These are phyloP conservation scores for Folsomia manolachei DNA, from an alignment of 2,888 invertebrate genomes.

Conservation along the genomic window DNA sequence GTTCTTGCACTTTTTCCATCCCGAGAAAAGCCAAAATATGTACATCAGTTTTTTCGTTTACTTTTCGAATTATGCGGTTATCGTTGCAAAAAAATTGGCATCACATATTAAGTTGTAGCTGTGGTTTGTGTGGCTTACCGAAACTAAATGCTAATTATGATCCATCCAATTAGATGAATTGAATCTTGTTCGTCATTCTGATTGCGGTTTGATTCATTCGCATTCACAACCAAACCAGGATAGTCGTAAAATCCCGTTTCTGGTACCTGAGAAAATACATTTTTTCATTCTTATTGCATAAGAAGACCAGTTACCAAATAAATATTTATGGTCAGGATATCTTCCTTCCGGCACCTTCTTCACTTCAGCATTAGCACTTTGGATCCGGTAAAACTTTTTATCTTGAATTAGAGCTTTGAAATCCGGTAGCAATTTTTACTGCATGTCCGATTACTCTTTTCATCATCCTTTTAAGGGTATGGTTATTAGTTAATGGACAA, in stretches of 20 bases:
- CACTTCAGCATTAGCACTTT: too few species aligned
- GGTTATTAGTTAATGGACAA: not conserved
- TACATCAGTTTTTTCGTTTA: too few species aligned
- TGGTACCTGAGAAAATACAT: not conserved
- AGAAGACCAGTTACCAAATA: too few species aligned
- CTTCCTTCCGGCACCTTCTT: not conserved
- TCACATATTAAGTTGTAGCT: not conserved
- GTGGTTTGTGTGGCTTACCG: not conserved
- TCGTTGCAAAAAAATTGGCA: not conserved
- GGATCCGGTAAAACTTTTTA: not conserved
- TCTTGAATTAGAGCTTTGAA: not conserved
- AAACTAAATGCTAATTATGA: not conserved
- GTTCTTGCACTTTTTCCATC: too few species aligned
- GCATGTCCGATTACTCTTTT: not conserved
- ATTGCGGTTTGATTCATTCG: not conserved
- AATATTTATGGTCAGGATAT: too few species aligned
- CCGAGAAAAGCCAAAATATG: too few species aligned
- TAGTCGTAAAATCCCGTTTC: not conserved
- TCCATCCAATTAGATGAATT: too few species aligned
- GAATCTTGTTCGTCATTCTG: not conserved
- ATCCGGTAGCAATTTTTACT: not conserved
- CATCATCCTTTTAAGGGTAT: not conserved
- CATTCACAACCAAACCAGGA: not conserved
- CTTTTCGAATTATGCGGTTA: not conserved
- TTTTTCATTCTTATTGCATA: too few species aligned